A percentile compares a stretch with the other conserved stretches of the same genome.
phyloP scores from a whole-genome alignment of 2,888 invertebrate genomes.

The Taphrorychus bicolor region DNA sequence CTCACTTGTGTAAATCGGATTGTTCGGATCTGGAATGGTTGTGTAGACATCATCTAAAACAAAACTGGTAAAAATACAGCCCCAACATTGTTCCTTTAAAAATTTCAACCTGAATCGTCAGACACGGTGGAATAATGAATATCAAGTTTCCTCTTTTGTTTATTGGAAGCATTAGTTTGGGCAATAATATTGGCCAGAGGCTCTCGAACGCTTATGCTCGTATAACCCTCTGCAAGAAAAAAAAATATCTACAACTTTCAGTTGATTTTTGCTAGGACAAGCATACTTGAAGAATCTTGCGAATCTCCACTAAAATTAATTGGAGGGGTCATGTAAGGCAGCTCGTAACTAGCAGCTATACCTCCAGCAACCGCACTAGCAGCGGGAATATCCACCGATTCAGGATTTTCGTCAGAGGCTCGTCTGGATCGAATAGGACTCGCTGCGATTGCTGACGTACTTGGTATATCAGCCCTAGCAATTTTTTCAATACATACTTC shows the following conservation, averaged over 20 bases:
- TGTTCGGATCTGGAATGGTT: constrained; percentile 81
- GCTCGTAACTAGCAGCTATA: constrained; percentile 84
- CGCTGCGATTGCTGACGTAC: constrained; percentile 54
- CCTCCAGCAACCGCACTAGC: constrained; percentile 86
- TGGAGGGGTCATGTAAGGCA: constrained; percentile 90
- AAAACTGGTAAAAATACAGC: constrained; percentile 3
- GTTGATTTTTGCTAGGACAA: too few species aligned
- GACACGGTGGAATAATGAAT: constrained; percentile 90
- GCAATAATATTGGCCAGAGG: constrained; percentile 82
- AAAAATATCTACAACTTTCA: too few species aligned
- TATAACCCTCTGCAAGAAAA: constrained; percentile 78
- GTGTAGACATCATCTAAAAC: constrained; percentile 85
- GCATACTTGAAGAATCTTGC: constrained; percentile 82
- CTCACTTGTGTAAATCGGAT: constrained; percentile 74
- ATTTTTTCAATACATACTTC: too few species aligned
- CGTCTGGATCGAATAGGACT: constrained; percentile 63
- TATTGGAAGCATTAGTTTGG: constrained; percentile 64
- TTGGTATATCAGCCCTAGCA: constrained; percentile 39
- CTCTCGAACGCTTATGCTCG: constrained; percentile 89
- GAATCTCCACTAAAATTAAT: constrained; percentile 90
- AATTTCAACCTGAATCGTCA: constrained; percentile 79
- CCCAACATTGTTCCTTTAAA: not conserved
- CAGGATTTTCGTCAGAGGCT: constrained; percentile 61
- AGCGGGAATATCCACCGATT: constrained; percentile 75
- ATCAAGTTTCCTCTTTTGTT: constrained; percentile 62